Evolutionary conservation across 2,113 vertebrate genomes (phyloP).

Genomic region (Oreochromis tanganicae): DNA sequence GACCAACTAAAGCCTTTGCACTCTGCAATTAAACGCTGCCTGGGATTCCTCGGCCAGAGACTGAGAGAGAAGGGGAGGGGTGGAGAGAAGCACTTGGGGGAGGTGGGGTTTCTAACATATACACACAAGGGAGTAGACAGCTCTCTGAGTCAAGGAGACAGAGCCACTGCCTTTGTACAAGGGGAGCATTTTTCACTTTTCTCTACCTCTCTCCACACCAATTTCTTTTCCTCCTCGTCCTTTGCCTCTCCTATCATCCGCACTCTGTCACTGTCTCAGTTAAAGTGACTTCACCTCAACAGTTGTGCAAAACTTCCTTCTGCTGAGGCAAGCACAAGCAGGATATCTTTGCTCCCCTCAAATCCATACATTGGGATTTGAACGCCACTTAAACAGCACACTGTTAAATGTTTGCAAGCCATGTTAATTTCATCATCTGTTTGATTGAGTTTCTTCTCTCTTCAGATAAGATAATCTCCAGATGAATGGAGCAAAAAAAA

Average conservation of each 20-base stretch:
- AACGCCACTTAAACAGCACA: background rate
- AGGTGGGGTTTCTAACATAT: conserved; percentile 55
- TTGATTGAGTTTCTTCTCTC: background rate
- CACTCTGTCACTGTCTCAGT: conserved; percentile 10
- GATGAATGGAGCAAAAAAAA: background rate
- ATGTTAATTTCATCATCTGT: background rate
- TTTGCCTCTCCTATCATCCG: background rate
- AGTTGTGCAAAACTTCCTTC: conserved; percentile 6
- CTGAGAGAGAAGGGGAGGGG: conserved; percentile 42
- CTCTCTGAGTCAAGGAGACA: conserved; percentile 32
- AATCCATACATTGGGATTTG: background rate
- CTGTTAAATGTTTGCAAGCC: background rate
- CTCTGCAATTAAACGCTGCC: conserved; percentile 76
- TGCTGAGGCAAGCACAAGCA: background rate
- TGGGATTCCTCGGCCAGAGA: conserved; percentile 69
- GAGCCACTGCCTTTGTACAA: conserved; percentile 15
- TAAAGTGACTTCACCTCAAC: conserved; percentile 6
- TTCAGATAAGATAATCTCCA: background rate
- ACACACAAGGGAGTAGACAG: conserved; percentile 41
- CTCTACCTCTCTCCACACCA: background rate
- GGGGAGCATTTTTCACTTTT: background rate
- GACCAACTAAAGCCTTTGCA: conserved; percentile 55
- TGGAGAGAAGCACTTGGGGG: conserved; percentile 44
- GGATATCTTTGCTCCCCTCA: background rate
- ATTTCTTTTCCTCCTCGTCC: background rate